Conservation (phyloP, 2,113 vertebrate species). For the Cariama cristata region DNA sequence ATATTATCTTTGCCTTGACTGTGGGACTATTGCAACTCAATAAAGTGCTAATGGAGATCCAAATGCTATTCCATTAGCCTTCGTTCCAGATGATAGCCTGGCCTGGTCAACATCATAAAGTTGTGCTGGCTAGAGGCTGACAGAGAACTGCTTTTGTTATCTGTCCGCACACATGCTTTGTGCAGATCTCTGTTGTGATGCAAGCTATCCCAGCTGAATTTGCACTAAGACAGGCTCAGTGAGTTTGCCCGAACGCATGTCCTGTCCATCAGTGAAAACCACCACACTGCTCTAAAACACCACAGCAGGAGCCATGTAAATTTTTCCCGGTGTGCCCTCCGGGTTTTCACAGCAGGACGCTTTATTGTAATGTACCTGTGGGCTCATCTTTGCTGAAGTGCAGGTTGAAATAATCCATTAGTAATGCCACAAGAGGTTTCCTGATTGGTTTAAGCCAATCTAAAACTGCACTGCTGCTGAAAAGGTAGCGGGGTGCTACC, state of each 20-base stretch:
- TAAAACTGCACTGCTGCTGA: not conserved
- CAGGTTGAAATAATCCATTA: not conserved
- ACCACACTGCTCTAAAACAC: not conserved
- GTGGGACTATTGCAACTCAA: not conserved
- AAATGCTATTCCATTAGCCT: not conserved
- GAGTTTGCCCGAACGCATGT: accelerated
- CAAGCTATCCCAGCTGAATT: not conserved
- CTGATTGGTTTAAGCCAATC: not conserved
- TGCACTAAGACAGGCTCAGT: not conserved
- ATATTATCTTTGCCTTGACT: not conserved
- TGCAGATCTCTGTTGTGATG: not conserved
- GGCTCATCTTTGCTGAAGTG: not conserved
- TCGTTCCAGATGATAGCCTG: not conserved
- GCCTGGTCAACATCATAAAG: not conserved
- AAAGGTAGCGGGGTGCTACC: not conserved
- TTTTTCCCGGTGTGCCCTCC: not conserved
- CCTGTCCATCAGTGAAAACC: not conserved
- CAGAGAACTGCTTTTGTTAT: not conserved
- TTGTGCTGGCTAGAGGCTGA: not conserved
- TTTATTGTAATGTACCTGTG: not conserved
- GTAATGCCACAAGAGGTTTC: not conserved
- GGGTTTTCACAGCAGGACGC: not conserved
- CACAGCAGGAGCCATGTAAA: accelerated
- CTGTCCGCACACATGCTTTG: not conserved
- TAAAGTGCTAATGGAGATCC: not conserved